These are phyloP conservation scores for Octodon degus DNA, from an alignment of 2,113 vertebrate genomes.

Conservation along the genomic window DNA sequence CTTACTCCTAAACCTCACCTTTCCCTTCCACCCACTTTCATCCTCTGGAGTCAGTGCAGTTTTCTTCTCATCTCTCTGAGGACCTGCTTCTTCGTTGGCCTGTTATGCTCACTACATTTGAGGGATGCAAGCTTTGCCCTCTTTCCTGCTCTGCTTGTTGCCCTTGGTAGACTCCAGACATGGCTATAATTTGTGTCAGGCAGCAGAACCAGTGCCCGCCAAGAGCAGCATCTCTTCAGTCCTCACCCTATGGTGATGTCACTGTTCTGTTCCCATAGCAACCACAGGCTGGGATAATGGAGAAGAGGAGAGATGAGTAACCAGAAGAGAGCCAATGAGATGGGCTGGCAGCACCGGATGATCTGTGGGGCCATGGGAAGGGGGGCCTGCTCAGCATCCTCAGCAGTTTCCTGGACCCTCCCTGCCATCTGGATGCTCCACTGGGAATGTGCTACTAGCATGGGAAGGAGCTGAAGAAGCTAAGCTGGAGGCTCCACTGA, in stretches of 20 bases:
- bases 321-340: conserved; percentile 66
- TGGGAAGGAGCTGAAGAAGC: neutral
- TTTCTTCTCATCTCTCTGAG: neutral
- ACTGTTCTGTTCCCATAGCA: conserved; percentile 67
- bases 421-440: conserved; percentile 26
- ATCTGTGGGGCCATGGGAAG: conserved; percentile 62
- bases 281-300: conserved; percentile 59
- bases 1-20: neutral
- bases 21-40: neutral
- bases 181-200: conserved; percentile 42
- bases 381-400: conserved; percentile 35
- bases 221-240: conserved; percentile 45
- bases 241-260: conserved; percentile 48
- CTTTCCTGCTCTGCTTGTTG: neutral
- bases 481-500: neutral
- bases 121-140: neutral
- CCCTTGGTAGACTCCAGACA: conserved; percentile 18
- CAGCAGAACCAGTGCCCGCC: conserved; percentile 16
- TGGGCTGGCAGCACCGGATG: conserved; percentile 46
- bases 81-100: neutral
- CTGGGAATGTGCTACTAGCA: neutral
- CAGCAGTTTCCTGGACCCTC: conserved; percentile 37
- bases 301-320: conserved; percentile 71
- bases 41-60: neutral
- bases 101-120: neutral